phyloP scores from a whole-genome alignment of 2,797 vertebrate genomes.

The Argyrosomus regius region DNA sequence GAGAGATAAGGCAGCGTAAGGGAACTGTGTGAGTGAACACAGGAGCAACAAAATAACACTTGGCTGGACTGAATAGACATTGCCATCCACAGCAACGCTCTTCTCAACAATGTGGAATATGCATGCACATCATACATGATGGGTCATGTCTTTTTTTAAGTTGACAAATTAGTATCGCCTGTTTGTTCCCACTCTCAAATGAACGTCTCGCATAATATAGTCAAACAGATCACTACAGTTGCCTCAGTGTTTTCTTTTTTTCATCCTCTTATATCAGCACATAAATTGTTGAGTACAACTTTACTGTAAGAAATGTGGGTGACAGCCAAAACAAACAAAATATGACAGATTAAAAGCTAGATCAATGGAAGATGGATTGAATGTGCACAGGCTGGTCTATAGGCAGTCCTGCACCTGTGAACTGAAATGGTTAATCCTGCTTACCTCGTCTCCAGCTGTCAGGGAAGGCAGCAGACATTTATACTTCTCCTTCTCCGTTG shows the following conservation, averaged over 20 bases:
- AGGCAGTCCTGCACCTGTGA: not conserved
- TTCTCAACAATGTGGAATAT: not conserved
- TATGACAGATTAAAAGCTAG: not conserved
- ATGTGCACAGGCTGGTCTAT: not conserved
- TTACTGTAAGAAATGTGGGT: not conserved
- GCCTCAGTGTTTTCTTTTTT: not conserved
- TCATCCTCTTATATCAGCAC: not conserved
- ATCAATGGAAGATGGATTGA: not conserved
- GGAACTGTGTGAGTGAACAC: not conserved
- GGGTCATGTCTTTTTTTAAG: not conserved
- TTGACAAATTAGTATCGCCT: not conserved
- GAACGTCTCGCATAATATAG: not conserved
- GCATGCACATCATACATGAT: not conserved
- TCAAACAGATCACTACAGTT: not conserved
- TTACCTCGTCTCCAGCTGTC: slow-evolving; percentile 89
- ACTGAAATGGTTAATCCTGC: slow-evolving; percentile 9
- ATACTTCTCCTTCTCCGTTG: slow-evolving; percentile 95
- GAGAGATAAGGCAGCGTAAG: not conserved
- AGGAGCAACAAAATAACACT: not conserved
- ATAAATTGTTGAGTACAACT: not conserved
- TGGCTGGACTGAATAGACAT: not conserved
- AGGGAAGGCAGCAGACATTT: slow-evolving; percentile 95
- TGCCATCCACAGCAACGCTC: not conserved
- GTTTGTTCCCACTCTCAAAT: not conserved
- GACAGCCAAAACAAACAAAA: not conserved